Conservation (phyloP, 2,113 vertebrate species). For the Pelusios castaneus region DNA sequence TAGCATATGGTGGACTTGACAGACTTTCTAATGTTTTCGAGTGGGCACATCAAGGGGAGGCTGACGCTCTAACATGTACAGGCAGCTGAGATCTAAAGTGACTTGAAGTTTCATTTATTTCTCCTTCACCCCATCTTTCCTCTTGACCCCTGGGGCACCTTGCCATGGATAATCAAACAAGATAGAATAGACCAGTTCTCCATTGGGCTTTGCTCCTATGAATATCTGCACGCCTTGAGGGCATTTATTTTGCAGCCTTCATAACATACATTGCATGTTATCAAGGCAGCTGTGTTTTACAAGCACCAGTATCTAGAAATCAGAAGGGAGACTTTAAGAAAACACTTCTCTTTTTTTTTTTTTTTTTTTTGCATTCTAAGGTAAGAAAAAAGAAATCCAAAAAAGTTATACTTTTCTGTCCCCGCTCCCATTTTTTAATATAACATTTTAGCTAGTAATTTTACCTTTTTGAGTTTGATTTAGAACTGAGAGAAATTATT, state of each 20-base stretch:
- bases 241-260: constrained; percentile 70
- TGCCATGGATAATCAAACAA: constrained; percentile 73
- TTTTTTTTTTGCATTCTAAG: constrained; percentile 62
- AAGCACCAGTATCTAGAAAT: constrained; percentile 66
- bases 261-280: background rate
- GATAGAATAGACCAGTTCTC: constrained; percentile 71
- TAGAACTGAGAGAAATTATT: constrained; percentile 55
- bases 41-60: constrained; percentile 77
- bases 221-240: constrained; percentile 76
- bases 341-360: background rate
- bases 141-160: constrained; percentile 62
- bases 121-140: constrained; percentile 41
- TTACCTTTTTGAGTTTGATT: constrained; percentile 31
- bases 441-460: constrained; percentile 20
- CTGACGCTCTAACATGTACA: constrained; percentile 75
- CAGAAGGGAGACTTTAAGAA: constrained; percentile 73
- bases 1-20: constrained; percentile 74
- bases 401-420: constrained; percentile 34
- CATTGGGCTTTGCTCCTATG: constrained; percentile 78
- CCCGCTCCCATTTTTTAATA: constrained; percentile 50
- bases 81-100: constrained; percentile 84
- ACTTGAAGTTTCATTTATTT: constrained; percentile 78
- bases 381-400: background rate
- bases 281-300: constrained; percentile 70
- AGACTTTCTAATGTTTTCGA: constrained; percentile 73